These are phyloP conservation scores for Sarcophaga rosellei DNA, from an alignment of 2,888 invertebrate genomes.

Conservation along the genomic window DNA sequence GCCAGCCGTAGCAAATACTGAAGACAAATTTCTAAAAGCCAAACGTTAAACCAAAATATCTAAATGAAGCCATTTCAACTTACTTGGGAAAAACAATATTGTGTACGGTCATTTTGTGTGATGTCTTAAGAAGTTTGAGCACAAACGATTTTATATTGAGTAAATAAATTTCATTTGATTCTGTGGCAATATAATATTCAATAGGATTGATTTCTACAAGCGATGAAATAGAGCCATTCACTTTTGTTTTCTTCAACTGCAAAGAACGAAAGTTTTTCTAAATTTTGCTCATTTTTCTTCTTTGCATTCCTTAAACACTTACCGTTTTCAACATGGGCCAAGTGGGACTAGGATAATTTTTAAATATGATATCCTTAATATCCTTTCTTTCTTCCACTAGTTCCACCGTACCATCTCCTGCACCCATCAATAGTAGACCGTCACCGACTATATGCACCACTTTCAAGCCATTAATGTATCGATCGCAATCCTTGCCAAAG, in stretches of 20 bases:
- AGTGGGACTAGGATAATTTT: slow-evolving; percentile 82
- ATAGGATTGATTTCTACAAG: slow-evolving; percentile 84
- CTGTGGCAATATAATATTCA: slow-evolving; percentile 88
- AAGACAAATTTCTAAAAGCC: slow-evolving; percentile 86
- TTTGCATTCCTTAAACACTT: slow-evolving; percentile 20
- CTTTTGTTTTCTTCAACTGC: slow-evolving; percentile 83
- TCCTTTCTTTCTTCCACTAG: slow-evolving; percentile 85
- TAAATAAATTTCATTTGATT: slow-evolving; percentile 90
- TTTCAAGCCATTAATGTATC: slow-evolving; percentile 83
- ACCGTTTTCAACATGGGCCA: slow-evolving; percentile 84
- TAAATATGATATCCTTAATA: slow-evolving; percentile 73
- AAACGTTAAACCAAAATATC: neutral
- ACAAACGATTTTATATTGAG: slow-evolving; percentile 87
- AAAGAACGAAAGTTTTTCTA: no score
- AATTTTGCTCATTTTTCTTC: no score
- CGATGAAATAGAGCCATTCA: slow-evolving; percentile 88
- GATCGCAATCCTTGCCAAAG: slow-evolving; percentile 80
- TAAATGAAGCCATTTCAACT: slow-evolving; percentile 75
- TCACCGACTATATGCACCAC: slow-evolving; percentile 84
- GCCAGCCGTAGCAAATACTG: slow-evolving; percentile 93
- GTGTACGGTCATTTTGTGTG: slow-evolving; percentile 90
- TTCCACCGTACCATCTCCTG: slow-evolving; percentile 92
- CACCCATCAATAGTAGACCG: slow-evolving; percentile 88
- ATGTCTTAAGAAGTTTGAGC: slow-evolving; percentile 88
- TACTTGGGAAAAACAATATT: slow-evolving; percentile 92